Evolutionary conservation across 2,888 invertebrate genomes (phyloP).

Genomic region (Bellardia pandia): DNA sequence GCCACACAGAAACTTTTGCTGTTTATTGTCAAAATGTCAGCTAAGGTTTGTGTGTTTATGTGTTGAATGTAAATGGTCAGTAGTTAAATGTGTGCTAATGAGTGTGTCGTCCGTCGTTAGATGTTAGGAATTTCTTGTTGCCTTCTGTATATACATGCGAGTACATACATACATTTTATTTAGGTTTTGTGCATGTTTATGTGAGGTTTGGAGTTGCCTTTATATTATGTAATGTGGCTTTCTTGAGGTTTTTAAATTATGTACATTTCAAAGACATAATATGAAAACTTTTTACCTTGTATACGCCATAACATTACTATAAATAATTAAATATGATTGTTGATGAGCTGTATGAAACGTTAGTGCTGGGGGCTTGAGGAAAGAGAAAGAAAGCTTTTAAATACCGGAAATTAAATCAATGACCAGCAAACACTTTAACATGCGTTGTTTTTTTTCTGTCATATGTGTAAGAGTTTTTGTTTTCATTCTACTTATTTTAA

Average conservation of each 20-base stretch:
- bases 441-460: background rate
- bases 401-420: constrained; percentile 55
- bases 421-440: background rate
- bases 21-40: constrained; percentile 55
- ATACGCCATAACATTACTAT: constrained; percentile 34
- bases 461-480: background rate
- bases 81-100: background rate
- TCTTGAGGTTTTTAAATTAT: constrained; percentile 1
- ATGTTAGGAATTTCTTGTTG: background rate
- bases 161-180: background rate
- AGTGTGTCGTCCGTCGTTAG: background rate
- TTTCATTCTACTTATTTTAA: background rate
- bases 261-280: background rate
- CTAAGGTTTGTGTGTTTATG: background rate
- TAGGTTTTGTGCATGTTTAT: background rate
- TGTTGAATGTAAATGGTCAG: constrained; percentile 28
- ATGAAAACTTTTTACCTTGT: background rate
- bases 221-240: constrained; percentile 22
- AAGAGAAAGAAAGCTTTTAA: constrained; percentile 10
- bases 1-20: constrained; percentile 32
- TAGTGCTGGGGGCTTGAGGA: background rate
- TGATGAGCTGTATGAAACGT: background rate
- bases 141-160: background rate
- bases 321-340: constrained; percentile 57
- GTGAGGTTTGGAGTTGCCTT: constrained; percentile 6